Evolutionary conservation across 2,797 vertebrate species (phyloP).

Genomic region (Phylloscopus collybita): DNA sequence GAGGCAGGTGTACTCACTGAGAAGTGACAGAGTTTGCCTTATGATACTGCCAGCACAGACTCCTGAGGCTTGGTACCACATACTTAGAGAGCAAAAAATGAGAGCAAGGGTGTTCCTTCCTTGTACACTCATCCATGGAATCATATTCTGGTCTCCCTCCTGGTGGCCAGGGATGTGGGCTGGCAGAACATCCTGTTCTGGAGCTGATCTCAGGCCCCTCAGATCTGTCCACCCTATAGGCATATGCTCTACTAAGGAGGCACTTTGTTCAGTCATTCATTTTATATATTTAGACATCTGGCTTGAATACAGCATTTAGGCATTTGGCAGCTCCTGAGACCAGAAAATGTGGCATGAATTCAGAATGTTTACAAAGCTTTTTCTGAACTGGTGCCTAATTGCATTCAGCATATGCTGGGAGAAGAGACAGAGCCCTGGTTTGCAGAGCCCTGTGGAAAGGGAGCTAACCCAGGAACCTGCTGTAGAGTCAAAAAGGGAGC

Average conservation of each 20-base stretch:
- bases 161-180: not conserved
- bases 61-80: not conserved
- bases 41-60: not conserved
- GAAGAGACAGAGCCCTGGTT: constrained; percentile 20
- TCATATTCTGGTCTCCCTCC: not conserved
- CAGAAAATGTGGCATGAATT: constrained; percentile 28
- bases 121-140: not conserved
- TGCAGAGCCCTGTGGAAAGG: not conserved
- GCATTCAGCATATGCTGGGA: constrained; percentile 55
- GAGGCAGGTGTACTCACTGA: not conserved
- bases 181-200: constrained; percentile 33
- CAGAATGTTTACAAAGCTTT: constrained; percentile 35
- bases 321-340: constrained; percentile 52
- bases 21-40: not conserved
- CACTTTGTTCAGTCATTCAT: constrained; percentile 56
- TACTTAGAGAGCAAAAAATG: not conserved
- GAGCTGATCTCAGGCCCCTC: not conserved
- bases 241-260: constrained; percentile 31
- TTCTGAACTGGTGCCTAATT: constrained; percentile 49
- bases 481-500: not conserved
- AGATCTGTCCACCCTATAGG: constrained; percentile 1
- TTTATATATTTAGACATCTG: constrained; percentile 67
- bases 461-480: not conserved
- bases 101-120: not conserved
- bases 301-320: constrained; percentile 30